Evolutionary conservation across 2,888 invertebrate species (phyloP).

Genomic region (Branchellion lobata): DNA sequence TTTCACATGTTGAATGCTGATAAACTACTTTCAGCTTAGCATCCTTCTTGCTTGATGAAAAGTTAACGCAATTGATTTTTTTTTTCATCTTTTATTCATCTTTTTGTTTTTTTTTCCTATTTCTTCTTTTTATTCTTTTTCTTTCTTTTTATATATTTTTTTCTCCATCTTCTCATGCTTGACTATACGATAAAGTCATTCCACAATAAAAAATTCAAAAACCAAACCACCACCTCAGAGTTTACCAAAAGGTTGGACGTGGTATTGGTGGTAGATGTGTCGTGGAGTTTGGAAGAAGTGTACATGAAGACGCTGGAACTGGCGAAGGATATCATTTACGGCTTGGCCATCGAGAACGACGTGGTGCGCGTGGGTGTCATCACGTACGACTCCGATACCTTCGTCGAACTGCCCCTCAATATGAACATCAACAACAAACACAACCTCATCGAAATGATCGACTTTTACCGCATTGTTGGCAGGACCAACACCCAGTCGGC

Average conservation of each 20-base stretch:
- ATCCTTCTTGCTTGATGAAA: too few relatives aligned
- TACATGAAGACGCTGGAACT: slow-evolving; percentile 48
- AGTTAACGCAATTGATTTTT: too few relatives aligned
- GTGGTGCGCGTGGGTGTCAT: slow-evolving; percentile 48
- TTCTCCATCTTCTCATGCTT: too few relatives aligned
- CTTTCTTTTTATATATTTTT: not conserved
- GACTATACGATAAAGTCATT: too few relatives aligned
- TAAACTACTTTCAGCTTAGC: too few relatives aligned
- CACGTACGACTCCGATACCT: slow-evolving; percentile 47
- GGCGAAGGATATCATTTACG: slow-evolving; percentile 47
- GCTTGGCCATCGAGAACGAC: slow-evolving; percentile 50
- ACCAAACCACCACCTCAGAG: too few relatives aligned
- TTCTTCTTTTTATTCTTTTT: not conserved
- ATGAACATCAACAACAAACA: slow-evolving; percentile 51
- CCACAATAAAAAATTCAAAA: too few relatives aligned
- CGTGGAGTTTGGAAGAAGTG: slow-evolving; percentile 50
- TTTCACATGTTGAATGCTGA: too few relatives aligned
- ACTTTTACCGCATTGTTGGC: slow-evolving; percentile 55
- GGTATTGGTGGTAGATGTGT: slow-evolving; percentile 52
- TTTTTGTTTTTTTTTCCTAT: not conserved
- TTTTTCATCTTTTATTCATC: too few relatives aligned
- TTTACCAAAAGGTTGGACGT: slow-evolving; percentile 51
- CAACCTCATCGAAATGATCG: slow-evolving; percentile 54
- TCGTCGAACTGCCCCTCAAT: slow-evolving; percentile 56
- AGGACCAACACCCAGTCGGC: slow-evolving; percentile 57